Evolutionary conservation across 2,797 vertebrate genomes (phyloP), one percentile per base, ranked within the genome.

Genomic region (Chelmon rostratus): DNA sequence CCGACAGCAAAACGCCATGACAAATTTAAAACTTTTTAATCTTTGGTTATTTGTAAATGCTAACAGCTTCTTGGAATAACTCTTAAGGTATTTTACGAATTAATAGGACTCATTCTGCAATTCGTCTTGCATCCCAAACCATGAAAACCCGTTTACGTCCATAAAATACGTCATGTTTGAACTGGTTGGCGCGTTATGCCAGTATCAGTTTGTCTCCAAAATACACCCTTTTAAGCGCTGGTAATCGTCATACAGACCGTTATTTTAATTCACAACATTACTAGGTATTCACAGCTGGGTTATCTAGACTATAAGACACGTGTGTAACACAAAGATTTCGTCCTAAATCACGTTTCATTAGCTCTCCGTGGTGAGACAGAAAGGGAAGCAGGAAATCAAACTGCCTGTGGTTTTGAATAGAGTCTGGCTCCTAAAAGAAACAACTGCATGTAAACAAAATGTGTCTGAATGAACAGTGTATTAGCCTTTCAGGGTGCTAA

Each of bases 401-500:
- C 1, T 35, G 42, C 25, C 21, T 31, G n/a, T 12, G 10, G 4
- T 47, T 76, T 56, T 35, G 6, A 64, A 61, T 40, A 5, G 18
- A 64, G 50, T 69, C 8, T 59, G 42, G 31, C 38, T 1, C 1
- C 21, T 53, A 1, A 49, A 54, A 52, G 5, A 16, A 42, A 6
- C 21, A 49, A 7, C 16, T 9, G 31, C 46, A 49, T 23, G 35
- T 10, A 12, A 37, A 54, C 58, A 28, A 3, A 50, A 59, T 12
- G 40, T 25, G 67, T 75, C 0, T 37, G 71, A 56, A 18, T 59
- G 18, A 35, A n/a, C 3, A 11, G 53, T 64, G 46, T 42, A 6
- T 67, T 46, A 28, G 63, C 57, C 46, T 67, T 46, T 61, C 23
- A 1, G 23, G 49, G 54, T 67, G 80, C 33, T 74, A 75, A 87